Evolutionary conservation across 1,140 invertebrate genomes (phyloP).

Genomic region (Aphis craccivora): DNA sequence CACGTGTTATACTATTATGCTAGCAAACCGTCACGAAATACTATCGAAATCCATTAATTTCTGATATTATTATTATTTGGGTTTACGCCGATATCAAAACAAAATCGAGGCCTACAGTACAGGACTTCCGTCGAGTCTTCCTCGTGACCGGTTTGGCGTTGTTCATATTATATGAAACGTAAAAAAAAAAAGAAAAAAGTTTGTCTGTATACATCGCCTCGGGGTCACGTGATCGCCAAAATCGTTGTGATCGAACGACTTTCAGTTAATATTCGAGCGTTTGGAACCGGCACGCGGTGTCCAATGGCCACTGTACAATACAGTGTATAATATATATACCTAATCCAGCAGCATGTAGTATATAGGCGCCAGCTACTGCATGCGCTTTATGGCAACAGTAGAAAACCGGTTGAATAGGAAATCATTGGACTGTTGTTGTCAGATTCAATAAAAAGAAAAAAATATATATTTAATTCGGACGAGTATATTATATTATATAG

Average conservation of each 20-base stretch:
- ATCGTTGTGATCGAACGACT: background rate
- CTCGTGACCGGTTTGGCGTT: background rate
- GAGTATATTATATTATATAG: background rate
- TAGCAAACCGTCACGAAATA: too few relatives aligned
- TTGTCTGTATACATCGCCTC: background rate
- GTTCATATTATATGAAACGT: background rate
- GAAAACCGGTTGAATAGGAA: constrained; percentile 17
- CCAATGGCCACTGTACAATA: background rate
- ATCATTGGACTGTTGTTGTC: background rate
- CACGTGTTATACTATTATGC: too few relatives aligned
- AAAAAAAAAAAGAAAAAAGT: background rate
- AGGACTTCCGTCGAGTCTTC: background rate
- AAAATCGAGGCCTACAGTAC: background rate
- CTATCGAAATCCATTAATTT: background rate
- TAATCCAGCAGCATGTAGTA: background rate
- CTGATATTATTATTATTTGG: background rate
- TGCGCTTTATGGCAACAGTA: background rate
- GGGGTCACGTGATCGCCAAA: background rate
- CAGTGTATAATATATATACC: too few relatives aligned
- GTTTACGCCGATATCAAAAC: background rate
- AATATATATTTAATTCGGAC: background rate
- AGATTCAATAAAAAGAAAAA: background rate
- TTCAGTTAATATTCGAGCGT: constrained; percentile 22
- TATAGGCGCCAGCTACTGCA: background rate
- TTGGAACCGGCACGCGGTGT: background rate